Conservation (phyloP, 2,797 vertebrate species). For the Prionace glauca region DNA sequence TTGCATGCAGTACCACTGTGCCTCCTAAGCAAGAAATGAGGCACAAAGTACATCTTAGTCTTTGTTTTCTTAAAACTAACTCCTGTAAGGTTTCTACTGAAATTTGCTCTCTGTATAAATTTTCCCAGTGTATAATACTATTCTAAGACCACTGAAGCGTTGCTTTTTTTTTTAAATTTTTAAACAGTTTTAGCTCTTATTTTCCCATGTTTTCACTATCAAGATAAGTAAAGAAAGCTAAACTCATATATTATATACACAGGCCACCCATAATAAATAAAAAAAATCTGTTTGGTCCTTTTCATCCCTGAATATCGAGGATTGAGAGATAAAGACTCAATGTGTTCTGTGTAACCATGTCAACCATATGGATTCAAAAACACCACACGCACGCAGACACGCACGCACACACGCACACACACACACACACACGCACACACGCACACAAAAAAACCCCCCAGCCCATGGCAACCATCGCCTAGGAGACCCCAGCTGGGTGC, state of each 20-base stretch:
- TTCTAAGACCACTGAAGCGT: slow-evolving; percentile 31
- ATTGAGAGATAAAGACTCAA: slow-evolving; percentile 30
- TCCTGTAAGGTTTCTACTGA: slow-evolving; percentile 22
- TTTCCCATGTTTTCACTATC: slow-evolving; percentile 14
- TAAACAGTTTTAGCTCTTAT: slow-evolving; percentile 29
- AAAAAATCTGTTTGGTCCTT: slow-evolving; percentile 23
- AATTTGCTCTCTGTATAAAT: slow-evolving; percentile 23
- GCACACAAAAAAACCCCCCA: slow-evolving; percentile 11
- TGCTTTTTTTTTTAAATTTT: slow-evolving; percentile 1
- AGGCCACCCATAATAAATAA: slow-evolving; percentile 31
- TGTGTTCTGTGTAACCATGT: slow-evolving; percentile 5
- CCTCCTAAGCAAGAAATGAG: slow-evolving; percentile 13
- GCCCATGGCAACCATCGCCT: slow-evolving; percentile 31
- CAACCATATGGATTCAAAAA: slow-evolving; percentile 26
- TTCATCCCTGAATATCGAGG: slow-evolving; percentile 32
- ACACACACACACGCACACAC: neutral
- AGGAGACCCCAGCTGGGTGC: slow-evolving; percentile 22
- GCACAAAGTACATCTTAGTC: slow-evolving; percentile 4
- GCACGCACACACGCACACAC: neutral
- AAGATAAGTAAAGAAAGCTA: slow-evolving; percentile 28
- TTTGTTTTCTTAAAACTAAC: slow-evolving; percentile 35
- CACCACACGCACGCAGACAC: neutral
- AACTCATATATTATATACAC: slow-evolving; percentile 27
- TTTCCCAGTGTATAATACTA: slow-evolving; percentile 31
- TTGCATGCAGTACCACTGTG: neutral